A percentile compares a stretch with the other conserved stretches of the same genome.
Evolutionary conservation across 2,888 invertebrate species (phyloP).

Genomic region (Ormyrus rosae): DNA sequence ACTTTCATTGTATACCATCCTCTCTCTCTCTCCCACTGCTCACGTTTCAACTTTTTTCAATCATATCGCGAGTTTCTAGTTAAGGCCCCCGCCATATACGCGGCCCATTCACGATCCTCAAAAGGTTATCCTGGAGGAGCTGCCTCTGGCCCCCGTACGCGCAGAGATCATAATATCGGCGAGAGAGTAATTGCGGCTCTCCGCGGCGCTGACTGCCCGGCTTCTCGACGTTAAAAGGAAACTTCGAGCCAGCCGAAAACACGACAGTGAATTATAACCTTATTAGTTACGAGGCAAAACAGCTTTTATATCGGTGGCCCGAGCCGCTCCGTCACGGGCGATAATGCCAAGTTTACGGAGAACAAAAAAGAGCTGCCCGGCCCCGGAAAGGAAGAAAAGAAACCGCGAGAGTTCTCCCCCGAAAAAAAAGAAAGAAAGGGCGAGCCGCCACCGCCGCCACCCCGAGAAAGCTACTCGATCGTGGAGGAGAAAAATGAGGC

Average conservation of each 20-base stretch:
- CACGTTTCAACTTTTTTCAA: background rate
- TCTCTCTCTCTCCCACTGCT: background rate
- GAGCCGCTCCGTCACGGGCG: conserved; percentile 33
- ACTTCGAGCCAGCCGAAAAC: background rate
- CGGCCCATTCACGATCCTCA: background rate
- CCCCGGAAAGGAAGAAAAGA: conserved; percentile 20
- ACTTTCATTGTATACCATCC: conserved; percentile 49
- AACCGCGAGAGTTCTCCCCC: background rate
- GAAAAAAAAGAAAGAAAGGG: background rate
- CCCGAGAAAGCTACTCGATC: conserved; percentile 9
- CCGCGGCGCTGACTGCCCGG: no score
- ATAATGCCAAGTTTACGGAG: conserved; percentile 52
- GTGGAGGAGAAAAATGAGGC: background rate
- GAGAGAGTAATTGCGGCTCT: background rate
- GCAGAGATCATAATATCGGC: conserved; percentile 1
- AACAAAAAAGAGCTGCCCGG: conserved; percentile 20
- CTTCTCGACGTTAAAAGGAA: conserved; percentile 2
- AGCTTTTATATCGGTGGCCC: conserved; percentile 23
- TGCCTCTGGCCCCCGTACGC: no score
- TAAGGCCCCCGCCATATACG: background rate
- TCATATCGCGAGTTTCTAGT: conserved; percentile 13
- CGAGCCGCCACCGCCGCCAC: background rate
- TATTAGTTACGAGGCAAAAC: conserved; percentile 47
- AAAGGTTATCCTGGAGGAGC: no score
- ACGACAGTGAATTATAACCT: conserved; percentile 53